These are phyloP conservation scores for Pelagia noctiluca DNA, from an alignment of 30 jellyfish, hydroid and myxozoan species.

Conservation along the genomic window DNA sequence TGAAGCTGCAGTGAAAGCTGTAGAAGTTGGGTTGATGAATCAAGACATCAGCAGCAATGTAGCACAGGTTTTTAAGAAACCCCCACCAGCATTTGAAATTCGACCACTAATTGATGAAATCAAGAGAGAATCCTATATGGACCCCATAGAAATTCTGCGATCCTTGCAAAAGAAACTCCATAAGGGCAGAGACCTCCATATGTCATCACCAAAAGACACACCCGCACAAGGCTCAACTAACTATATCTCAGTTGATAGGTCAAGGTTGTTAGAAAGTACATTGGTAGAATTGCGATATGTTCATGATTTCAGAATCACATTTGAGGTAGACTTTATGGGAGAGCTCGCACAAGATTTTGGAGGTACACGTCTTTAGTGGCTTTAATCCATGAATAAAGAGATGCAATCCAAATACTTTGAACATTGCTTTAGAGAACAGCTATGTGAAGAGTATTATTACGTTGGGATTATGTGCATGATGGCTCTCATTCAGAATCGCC, in stretches of 20 bases:
- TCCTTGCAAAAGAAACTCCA: constrained; percentile 27
- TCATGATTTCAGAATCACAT: constrained; percentile 25
- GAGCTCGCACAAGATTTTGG: constrained; percentile 39
- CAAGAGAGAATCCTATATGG: constrained; percentile 16
- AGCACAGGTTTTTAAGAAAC: constrained; percentile 27
- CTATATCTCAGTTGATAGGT: constrained; percentile 18
- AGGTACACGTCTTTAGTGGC: constrained; percentile 58
- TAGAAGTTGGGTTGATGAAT: constrained; percentile 2
- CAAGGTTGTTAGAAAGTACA: too few species aligned
- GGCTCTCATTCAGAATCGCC: constrained; percentile 44
- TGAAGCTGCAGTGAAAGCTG: constrained; percentile 29
- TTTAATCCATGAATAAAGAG: constrained; percentile 10
- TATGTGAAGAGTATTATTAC: constrained; percentile 28
- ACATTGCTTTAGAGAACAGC: constrained; percentile 16
- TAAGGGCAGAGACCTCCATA: constrained; percentile 28
- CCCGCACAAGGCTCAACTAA: constrained; percentile 32
- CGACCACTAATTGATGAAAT: constrained; percentile 32
- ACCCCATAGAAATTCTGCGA: constrained; percentile 24
- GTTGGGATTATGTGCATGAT: constrained; percentile 38
- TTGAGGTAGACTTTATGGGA: constrained; percentile 55
- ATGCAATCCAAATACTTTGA: constrained; percentile 21
- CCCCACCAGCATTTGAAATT: constrained; percentile 37
- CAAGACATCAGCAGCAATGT: constrained; percentile 11
- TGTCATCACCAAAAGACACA: constrained; percentile 3
- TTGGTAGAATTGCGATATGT: too few species aligned